Evolutionary conservation across 64 coral and sea anemone genomes (phyloP), one percentile per base, ranked within the genome.

Genomic region (Platygyra sinensis): DNA sequence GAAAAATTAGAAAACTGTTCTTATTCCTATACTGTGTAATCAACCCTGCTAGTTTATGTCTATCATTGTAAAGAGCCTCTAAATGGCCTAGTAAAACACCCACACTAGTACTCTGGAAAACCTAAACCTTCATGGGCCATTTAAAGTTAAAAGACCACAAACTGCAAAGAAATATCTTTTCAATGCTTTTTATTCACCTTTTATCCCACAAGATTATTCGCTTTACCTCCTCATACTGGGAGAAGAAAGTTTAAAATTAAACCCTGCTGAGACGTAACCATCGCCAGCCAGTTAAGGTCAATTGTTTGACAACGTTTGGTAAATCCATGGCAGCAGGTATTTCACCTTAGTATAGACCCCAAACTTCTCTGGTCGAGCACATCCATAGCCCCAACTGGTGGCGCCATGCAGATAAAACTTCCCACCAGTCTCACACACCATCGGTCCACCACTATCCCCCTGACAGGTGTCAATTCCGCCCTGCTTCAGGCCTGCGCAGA

Each of bases 401-500:
- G 30, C 83, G 5, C 83, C 83, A 0, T 86, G 32, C 2, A 86
- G 32, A 18, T 86, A 71, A 7, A 19, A 86, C 51, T 54, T 79
- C 3, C 51, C 77, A 30, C 22, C 20, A 15, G n/a, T n/a, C 11
- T 69, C 65, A 2, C 65, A 69, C 65, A 69, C n/a, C 65, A 69
- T 25, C 5, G 65, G 77, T 59, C 77, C 54, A 9, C 49, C 77
- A 79, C 77, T 79, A 16, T 79, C 77, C 1, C 87, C 87, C 31
- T 89, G 88, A 69, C 88, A 89, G 0, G 88, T 18, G 52, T 89
- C 88, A 5, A 67, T 69, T 38, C 88, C 88, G 16, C 88, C 88
- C 32, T 80, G 9, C 19, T 87, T 69, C 29, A 87, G 16, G 49
- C 85, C 85, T 1, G 85, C 69, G 38, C 85, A 87, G 38, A 74